phyloP scores from a whole-genome alignment of 2,797 vertebrate species.

The Amphiprion clarkii region DNA sequence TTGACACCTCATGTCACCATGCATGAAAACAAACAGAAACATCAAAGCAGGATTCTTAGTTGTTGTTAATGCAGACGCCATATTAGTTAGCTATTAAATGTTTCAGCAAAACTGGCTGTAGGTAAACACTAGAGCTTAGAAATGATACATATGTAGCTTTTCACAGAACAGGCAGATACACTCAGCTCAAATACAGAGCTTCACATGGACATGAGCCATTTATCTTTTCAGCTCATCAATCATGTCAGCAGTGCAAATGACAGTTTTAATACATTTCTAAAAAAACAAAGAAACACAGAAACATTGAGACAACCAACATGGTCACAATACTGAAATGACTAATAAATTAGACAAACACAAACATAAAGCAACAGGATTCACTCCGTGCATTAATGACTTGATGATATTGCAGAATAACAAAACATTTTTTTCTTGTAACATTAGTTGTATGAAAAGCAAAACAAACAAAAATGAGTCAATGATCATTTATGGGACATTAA shows the following conservation, averaged over 20 bases:
- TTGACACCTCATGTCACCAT: conserved; percentile 12
- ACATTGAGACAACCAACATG: conserved; percentile 19
- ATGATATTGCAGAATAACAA: conserved; percentile 11
- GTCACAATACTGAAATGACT: conserved; percentile 59
- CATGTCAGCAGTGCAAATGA: conserved; percentile 48
- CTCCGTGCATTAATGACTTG: conserved; percentile 38
- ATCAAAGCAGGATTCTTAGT: conserved; percentile 43
- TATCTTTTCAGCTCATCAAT: conserved; percentile 4
- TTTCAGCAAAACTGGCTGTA: conserved; percentile 21
- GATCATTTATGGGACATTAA: neutral
- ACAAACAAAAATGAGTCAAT: neutral
- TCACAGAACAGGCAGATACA: conserved; percentile 32
- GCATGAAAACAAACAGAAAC: conserved; percentile 51
- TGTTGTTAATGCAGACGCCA: conserved; percentile 53
- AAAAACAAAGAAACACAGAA: conserved; percentile 5
- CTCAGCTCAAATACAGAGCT: neutral
- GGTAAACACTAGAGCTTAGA: conserved; percentile 38
- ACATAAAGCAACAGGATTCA: conserved; percentile 31
- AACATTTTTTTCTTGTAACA: conserved; percentile 3
- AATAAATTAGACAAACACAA: conserved; percentile 66
- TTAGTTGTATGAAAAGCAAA: conserved; percentile 10
- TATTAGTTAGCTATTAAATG: conserved; percentile 36
- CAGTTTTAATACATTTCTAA: conserved; percentile 24
- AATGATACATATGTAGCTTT: conserved; percentile 26
- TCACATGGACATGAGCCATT: conserved; percentile 4